Conservation (phyloP, 2,797 vertebrate genomes). For the Centroberyx gerrardi region DNA sequence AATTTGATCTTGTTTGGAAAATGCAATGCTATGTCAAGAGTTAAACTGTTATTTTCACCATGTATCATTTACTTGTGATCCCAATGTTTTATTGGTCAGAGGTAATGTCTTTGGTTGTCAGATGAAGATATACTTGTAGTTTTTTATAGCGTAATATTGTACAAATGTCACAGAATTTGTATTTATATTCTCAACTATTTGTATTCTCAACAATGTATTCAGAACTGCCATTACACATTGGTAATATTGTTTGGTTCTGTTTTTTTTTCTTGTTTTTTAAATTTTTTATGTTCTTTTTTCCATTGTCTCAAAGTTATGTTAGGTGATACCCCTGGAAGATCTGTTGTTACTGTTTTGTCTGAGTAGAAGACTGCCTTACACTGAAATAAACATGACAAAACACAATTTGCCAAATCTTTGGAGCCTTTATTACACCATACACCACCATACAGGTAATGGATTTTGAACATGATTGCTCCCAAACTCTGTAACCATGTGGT, state of each 20-base stretch:
- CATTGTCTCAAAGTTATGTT: slow-evolving; percentile 34
- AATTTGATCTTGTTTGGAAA: slow-evolving; percentile 43
- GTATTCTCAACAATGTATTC: slow-evolving; percentile 64
- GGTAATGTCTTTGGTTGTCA: slow-evolving; percentile 25
- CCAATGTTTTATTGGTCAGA: slow-evolving; percentile 37
- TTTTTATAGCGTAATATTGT: slow-evolving; percentile 62
- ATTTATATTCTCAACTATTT: slow-evolving; percentile 76
- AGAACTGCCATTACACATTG: slow-evolving; percentile 46
- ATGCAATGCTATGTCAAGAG: slow-evolving; percentile 30
- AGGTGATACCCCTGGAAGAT: slow-evolving; percentile 40
- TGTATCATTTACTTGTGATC: slow-evolving; percentile 46
- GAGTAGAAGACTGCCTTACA: slow-evolving; percentile 79
- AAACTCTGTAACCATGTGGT: no score
- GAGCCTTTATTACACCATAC: background rate
- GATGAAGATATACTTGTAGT: slow-evolving; percentile 37
- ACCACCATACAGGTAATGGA: no score
- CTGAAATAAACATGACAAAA: slow-evolving; percentile 70
- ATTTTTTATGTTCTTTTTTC: slow-evolving; percentile 24
- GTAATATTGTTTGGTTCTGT: slow-evolving; percentile 29
- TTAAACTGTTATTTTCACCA: slow-evolving; percentile 40
- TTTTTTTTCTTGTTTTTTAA: slow-evolving; percentile 18
- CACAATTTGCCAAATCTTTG: background rate
- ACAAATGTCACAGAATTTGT: slow-evolving; percentile 64
- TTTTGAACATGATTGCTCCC: no score
- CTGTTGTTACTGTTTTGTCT: slow-evolving; percentile 63